Base-by-base conservation (phyloP, 2,113 vertebrate genomes). In the Nanorana parkeri region DNA sequence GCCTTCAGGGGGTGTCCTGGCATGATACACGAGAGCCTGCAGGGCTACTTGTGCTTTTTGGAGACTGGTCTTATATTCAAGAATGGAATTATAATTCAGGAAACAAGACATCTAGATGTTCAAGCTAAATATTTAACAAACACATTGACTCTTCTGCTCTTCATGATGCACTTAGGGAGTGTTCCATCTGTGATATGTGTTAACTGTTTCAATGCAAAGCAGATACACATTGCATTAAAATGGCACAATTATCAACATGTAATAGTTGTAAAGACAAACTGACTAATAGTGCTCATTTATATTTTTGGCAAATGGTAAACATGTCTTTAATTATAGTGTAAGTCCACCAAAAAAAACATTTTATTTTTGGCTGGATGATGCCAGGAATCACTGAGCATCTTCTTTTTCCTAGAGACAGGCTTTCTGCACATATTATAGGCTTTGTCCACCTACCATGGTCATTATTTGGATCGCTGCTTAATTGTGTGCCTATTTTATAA, bases 1-100 rank as follows among this genome's bases (percentile, higher is more conserved):
- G 87, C 85, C 89, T 93, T 92, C 58, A 67, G 89, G 87, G 83
- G 83, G 83, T 89, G 47, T 75, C 92, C 90, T 90, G 83, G 88
- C 90, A 93, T 89, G 80, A 7, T 87, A 58, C 5, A 78, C 85
- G 85, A 5, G 86, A 88, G 76, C 80, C 56, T 75, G 58, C 78
- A 85, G 84, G 85, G 71, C 77, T 36, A 84, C 15, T 19, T 71
- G 60, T 79, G 68, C n/a, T 84, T 84, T 80, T 83, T 21, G 29
- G 32, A 75, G 55, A 83, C 52, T 29, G 32, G 80, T 83, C 64
- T 68, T 75, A 8, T 68, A 68, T 81, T 66, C 55, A 60, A 29
- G 80, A 76, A 83, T 76, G 63, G 29, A 64, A 68, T 60, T 54
- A 83, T 76, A 83, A 76, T 83, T 83, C 72, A 76, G 55, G 29